These are phyloP conservation scores for Helicorthomorpha holstii DNA, from an alignment of 1,140 invertebrate species.

Conservation along the genomic window DNA sequence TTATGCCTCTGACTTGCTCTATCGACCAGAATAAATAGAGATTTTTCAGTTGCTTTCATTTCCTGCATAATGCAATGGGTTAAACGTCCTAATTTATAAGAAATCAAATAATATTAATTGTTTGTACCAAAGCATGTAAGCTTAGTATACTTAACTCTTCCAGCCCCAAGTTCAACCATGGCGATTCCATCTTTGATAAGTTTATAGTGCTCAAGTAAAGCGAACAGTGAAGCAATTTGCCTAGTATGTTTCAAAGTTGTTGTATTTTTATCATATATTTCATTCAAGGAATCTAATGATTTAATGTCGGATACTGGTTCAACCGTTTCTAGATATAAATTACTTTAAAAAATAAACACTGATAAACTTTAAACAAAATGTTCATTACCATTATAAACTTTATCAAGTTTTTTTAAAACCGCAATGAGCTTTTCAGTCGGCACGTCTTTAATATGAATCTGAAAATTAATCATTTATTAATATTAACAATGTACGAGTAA, in stretches of 20 bases:
- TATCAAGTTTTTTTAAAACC: neutral
- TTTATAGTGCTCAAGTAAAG: slow-evolving; percentile 35
- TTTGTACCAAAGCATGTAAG: slow-evolving; percentile 3
- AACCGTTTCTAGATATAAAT: neutral
- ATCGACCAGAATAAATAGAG: slow-evolving; percentile 51
- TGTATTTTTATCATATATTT: neutral
- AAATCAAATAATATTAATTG: slow-evolving; percentile 33
- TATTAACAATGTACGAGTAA: no score
- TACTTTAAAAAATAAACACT: neutral
- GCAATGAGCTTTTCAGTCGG: neutral
- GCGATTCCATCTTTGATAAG: slow-evolving; percentile 40
- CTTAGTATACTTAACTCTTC: slow-evolving; percentile 42
- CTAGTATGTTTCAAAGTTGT: slow-evolving; percentile 7
- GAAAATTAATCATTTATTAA: neutral
- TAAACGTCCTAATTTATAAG: slow-evolving; percentile 51
- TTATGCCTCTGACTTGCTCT: slow-evolving; percentile 60
- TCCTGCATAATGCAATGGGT: slow-evolving; percentile 19
- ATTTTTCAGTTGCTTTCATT: slow-evolving; percentile 28
- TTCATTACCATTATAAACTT: neutral
- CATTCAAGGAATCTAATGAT: neutral
- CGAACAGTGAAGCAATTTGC: slow-evolving; percentile 28
- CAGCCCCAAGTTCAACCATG: slow-evolving; percentile 70
- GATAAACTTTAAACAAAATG: neutral
- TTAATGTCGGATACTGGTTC: neutral
- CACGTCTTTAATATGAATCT: neutral